A percentile compares a stretch with the other conserved stretches of the same genome.
These are phyloP conservation scores for Rhopilema esculentum DNA, from an alignment of 30 jellyfish, hydroid and myxozoan genomes.

Conservation along the genomic window DNA sequence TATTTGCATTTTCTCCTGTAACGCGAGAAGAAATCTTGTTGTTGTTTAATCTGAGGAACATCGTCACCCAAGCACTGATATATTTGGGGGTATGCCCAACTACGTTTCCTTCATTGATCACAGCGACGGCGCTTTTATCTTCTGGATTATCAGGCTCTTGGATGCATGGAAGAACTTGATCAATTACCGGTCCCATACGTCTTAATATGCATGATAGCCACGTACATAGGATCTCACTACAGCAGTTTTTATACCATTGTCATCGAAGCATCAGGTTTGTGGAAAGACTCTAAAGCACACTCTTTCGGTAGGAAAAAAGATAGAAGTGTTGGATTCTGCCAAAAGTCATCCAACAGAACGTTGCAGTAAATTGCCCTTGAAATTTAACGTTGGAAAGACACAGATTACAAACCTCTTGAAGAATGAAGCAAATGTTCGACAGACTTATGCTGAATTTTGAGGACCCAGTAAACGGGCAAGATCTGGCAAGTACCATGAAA, in stretches of 20 bases:
- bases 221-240: slow-evolving; percentile 10
- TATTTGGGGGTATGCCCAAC: slow-evolving; percentile 17
- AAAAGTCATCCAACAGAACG: not conserved
- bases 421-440: slow-evolving; percentile 11
- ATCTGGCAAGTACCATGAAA: slow-evolving; percentile 22
- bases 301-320: not conserved
- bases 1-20: no score
- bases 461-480: slow-evolving; percentile 21
- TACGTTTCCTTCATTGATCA: not conserved
- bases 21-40: no score
- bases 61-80: slow-evolving; percentile 4
- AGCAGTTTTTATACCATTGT: not conserved
- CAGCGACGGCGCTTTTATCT: slow-evolving; percentile 23
- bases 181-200: slow-evolving; percentile 16
- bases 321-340: slow-evolving; percentile 9
- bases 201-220: slow-evolving; percentile 13
- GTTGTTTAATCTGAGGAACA: slow-evolving; percentile 1
- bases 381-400: slow-evolving; percentile 15
- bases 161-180: slow-evolving; percentile 3
- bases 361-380: not conserved
- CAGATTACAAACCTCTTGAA: slow-evolving; percentile 6
- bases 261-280: not conserved
- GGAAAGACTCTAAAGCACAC: not conserved
- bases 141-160: slow-evolving; percentile 16
- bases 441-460: slow-evolving; percentile 14